Evolutionary conservation across 23 tunicate genomes (phyloP), one percentile per base, ranked within the genome.

Genomic region (Trididemnum nubilum): DNA sequence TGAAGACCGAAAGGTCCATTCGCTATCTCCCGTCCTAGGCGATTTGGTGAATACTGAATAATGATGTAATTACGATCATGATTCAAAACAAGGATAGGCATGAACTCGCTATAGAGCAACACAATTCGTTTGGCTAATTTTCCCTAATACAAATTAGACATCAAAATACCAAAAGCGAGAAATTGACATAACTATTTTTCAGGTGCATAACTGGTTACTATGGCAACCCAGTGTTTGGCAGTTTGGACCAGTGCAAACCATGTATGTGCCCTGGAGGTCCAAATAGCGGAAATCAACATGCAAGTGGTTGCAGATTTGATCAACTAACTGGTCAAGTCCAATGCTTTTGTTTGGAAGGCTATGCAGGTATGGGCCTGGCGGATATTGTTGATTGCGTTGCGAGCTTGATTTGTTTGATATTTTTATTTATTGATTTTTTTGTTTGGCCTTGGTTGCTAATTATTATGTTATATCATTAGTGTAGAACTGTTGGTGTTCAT

Each of bases 261-360:
- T 95, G 99, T 63, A 82, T 86, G 89, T 95, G 99, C 73, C 99
- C 99, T 25, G 92, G 89, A 19, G 99, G 99, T 4, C 99, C 99
- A 12, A 84, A 71, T 40, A 85, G 92, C 57, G 79, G 89, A 3
- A 73, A 92, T 3, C 99, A 95, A 54, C 86, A 74, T 72, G 86
- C 99, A 18, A 81, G 61, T 27, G 88, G 97, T 26, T 95, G 99
- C 63, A 70, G 93, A 59, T 80, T 82, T 24, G 88, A 93, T 52
- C 82, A 65, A 1, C 51, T 83, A 34, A 73, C 88, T 49, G 83
- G 86, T 2, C 90, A 82, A 84, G 89, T 93, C 28, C 44, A 76
- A 31, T 93, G 98, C 75, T 91, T 72, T 63, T 93, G 98, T 40
- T 25, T 70, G 66, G 83, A 94, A 27, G 90, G 88, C 39, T 89